Evolutionary conservation across 2,113 vertebrate genomes (phyloP), one percentile per base, ranked within the genome.

Genomic region (Illadopsis cleaveri): DNA sequence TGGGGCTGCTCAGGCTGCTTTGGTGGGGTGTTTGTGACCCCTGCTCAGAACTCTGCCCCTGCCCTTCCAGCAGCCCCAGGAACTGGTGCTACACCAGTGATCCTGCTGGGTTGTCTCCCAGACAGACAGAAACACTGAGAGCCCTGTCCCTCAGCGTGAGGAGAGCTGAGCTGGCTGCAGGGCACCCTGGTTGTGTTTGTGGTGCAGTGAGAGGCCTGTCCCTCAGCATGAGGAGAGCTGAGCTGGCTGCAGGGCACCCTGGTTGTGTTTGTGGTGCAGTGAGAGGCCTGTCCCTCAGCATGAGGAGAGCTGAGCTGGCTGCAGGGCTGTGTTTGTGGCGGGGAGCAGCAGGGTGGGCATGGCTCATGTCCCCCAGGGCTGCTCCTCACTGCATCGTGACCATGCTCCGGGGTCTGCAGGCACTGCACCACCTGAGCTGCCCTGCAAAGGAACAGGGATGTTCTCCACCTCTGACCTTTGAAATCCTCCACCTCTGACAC

Each of bases 281-380:
- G 42, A 42, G 14, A 75, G 57, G 30, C 42, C 81, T 17, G 44
- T 42, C 47, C 31, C 30, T 8, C 7, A 20, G 8, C 8, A 7
- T 2, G 30, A 28, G 66, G 51, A 61, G 11, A 50, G 54, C 25
- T 19, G 28, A 38, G 38, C 44, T 27, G 1, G 14, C 45, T 37
- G 62, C 62, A 48, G 54, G 47, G 31, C 40, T 18, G 17, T 9
- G 12, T 28, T 1, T 5, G 38, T 15, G 25, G 8, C 0, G 33
- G 45, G 48, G 23, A 82, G 72, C 64, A 44, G 38, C 78, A 48
- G 23, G 47, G 23, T 22, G 79, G 78, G 35, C 44, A 16, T 1
- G 22, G 19, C 8, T 5, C 2, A 0, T 44, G 72, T 38, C 7
- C 5, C 25, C 15, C 20, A 2, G 0, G 42, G 50, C 51, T 30